Evolutionary conservation across 92 coral and sea anemone genomes (phyloP), one percentile per base, ranked within the genome.

Genomic region (Muricea muricata): DNA sequence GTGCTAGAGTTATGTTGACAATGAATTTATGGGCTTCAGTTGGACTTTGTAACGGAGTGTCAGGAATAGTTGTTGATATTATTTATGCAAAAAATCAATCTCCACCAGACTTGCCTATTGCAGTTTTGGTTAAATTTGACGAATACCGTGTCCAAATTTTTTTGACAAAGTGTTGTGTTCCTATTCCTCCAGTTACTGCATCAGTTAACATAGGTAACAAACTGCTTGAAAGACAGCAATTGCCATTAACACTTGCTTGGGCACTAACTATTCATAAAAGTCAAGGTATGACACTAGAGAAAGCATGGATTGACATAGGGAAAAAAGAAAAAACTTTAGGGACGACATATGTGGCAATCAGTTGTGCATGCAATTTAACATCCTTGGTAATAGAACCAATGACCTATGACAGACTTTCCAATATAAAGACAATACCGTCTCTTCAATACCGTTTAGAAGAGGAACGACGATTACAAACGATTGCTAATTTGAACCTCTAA

Each of bases 221-320:
- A 13, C 30, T 85, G n/a, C 90, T 80, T 81, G 90, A 91, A 85
- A 84, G 94, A 73, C 93, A 91, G 75, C 94, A 91, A 75, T 73
- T 91, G 24, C 87, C 94, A 57, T 70, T 91, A 58, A 91, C 73
- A 48, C 85, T 91, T 20, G 89, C 89, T 26, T 87, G 87, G 87
- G 86, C 84, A 83, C 61, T 84, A 46, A 87, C 60, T 1, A 52
- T 52, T 6, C 26, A 52, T 17, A 52, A 52, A 52, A 52, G 60
- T 52, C 60, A 52, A 65, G 90, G 92, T 33, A 73, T 87, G 58
- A 87, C 93, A 33, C 55, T 91, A 63, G 81, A 73, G 2, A 91
- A 83, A 76, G 88, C 90, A 37, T 91, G 90, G 94, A 65, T 81
- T 85, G 88, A 84, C 57, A 79, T 88, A 26, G 94, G 91, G 20